A percentile compares a stretch with the other conserved stretches of the same genome.
These are phyloP conservation scores for Dyspetes luteomarginatus DNA, from an alignment of 2,888 invertebrate species.

Conservation along the genomic window DNA sequence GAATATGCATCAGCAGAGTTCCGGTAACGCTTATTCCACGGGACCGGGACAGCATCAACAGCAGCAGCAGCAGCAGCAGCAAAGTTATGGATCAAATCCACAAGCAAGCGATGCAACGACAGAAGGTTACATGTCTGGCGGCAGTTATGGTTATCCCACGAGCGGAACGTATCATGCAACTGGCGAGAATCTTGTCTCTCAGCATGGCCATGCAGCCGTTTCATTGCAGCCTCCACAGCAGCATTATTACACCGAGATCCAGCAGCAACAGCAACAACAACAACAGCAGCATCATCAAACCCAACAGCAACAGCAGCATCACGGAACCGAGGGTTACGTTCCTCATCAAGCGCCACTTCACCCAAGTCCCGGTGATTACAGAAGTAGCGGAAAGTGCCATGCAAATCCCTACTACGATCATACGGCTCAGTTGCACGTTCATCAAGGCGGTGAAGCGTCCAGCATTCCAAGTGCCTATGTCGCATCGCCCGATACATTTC, in stretches of 20 bases:
- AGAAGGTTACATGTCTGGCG: conserved; percentile 77
- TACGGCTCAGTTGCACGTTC: conserved; percentile 78
- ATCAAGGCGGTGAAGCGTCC: conserved; percentile 84
- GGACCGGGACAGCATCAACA: conserved; percentile 69
- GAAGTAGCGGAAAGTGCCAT: conserved; percentile 77
- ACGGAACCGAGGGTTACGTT: conserved; percentile 75
- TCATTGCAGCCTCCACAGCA: conserved; percentile 80
- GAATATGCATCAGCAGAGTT: conserved; percentile 68
- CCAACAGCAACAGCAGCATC: conserved; percentile 70
- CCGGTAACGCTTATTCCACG: conserved; percentile 75
- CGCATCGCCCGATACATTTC: conserved; percentile 83
- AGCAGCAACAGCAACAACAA: conserved; percentile 84
- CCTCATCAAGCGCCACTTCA: conserved; percentile 76
- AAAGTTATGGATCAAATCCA: conserved; percentile 58
- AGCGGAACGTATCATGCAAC: conserved; percentile 74
- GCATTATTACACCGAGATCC: conserved; percentile 85
- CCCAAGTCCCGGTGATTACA: conserved; percentile 73
- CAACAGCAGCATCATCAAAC: conserved; percentile 83
- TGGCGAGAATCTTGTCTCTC: conserved; percentile 79
- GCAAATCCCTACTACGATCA: conserved; percentile 80
- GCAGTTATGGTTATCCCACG: conserved; percentile 78
- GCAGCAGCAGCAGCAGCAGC: too few relatives aligned
- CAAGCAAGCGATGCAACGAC: conserved; percentile 70
- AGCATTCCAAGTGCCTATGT: conserved; percentile 84
- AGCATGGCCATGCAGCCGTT: conserved; percentile 82